These are phyloP conservation scores for Linepithema humile DNA, from an alignment of 1,140 invertebrate species.

Conservation along the genomic window DNA sequence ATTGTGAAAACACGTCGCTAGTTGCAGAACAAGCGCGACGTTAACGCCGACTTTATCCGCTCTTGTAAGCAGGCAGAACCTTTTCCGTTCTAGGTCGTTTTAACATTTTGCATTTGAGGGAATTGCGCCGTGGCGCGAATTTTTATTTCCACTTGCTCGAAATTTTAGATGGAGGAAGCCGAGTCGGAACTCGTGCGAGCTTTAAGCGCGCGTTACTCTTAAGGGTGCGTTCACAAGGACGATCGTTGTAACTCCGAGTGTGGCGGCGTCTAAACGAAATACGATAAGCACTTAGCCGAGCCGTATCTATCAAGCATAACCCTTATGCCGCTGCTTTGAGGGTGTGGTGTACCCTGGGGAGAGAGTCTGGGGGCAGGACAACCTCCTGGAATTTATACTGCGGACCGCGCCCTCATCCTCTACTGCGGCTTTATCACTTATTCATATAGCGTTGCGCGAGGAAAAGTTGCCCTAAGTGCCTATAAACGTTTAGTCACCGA, in stretches of 20 bases:
- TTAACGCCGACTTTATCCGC: not conserved
- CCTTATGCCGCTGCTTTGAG: conserved; percentile 78
- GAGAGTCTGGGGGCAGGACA: conserved; percentile 76
- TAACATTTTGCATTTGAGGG: conserved; percentile 35
- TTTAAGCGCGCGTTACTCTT: conserved; percentile 61
- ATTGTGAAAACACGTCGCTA: not conserved
- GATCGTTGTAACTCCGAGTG: conserved; percentile 56
- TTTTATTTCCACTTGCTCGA: conserved; percentile 28
- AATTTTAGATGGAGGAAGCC: conserved; percentile 43
- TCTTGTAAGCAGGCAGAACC: not conserved
- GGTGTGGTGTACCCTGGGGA: conserved; percentile 76
- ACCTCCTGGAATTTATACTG: conserved; percentile 82
- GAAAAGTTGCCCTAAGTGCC: conserved; percentile 81
- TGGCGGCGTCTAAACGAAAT: conserved; percentile 76
- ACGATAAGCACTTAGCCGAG: conserved; percentile 83
- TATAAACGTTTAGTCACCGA: conserved; percentile 81
- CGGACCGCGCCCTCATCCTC: conserved; percentile 74
- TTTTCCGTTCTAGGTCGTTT: conserved; percentile 5
- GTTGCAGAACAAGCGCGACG: not conserved
- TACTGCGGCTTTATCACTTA: conserved; percentile 80
- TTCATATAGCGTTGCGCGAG: conserved; percentile 82
- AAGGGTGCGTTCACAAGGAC: conserved; percentile 70
- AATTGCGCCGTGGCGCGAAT: conserved; percentile 36
- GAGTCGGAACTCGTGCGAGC: not conserved
- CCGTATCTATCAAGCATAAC: conserved; percentile 84